Evolutionary conservation across 2,113 vertebrate genomes (phyloP).

Genomic region (Oenanthe melanoleuca): DNA sequence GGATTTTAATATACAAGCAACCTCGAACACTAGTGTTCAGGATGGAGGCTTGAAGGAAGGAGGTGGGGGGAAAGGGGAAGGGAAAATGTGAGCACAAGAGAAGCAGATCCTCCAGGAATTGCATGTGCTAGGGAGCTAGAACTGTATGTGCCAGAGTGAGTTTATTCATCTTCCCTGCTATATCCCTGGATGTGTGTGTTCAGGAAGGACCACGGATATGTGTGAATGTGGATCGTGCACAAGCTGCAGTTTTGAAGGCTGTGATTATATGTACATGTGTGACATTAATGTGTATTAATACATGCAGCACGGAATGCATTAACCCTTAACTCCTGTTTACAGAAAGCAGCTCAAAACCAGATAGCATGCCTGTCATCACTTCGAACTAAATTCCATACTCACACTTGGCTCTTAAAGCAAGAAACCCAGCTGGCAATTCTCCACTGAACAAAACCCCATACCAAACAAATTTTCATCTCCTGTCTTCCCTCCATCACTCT

Average conservation of each 20-base stretch:
- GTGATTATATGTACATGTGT: not conserved
- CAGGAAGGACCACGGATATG: not conserved
- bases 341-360: conserved; percentile 63
- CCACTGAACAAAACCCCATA: conserved; percentile 48
- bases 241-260: not conserved
- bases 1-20: not conserved
- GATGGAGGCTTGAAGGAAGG: not conserved
- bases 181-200: not conserved
- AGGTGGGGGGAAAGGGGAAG: not conserved
- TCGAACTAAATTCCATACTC: conserved; percentile 67
- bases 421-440: conserved; percentile 58
- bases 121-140: conserved; percentile 2
- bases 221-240: not conserved
- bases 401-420: conserved; percentile 51
- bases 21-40: not conserved
- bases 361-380: conserved; percentile 62
- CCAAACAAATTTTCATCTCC: conserved; percentile 44
- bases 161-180: conserved; percentile 1
- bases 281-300: conserved; percentile 9
- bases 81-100: not conserved
- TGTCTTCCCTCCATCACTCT: not conserved
- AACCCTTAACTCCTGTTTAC: conserved; percentile 68
- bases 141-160: not conserved
- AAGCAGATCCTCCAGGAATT: conserved; percentile 34
- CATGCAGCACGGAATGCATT: conserved; percentile 46